Conservation (phyloP, 2,113 vertebrate species). For the Tachycineta bicolor region DNA sequence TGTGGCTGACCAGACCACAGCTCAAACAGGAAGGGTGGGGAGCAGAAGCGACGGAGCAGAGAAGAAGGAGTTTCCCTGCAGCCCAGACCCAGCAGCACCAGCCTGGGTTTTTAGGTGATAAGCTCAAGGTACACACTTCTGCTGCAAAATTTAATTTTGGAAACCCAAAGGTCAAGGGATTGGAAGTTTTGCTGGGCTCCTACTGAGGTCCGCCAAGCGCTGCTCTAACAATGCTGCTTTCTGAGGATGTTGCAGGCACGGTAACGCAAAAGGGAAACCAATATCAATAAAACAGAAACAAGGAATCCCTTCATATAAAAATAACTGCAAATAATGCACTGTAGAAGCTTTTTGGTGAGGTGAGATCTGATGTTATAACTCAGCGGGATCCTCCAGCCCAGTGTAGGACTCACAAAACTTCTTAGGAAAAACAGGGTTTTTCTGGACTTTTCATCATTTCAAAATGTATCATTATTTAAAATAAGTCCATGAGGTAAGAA, state of each 20-base stretch:
- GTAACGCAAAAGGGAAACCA: background rate
- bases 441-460: background rate
- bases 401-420: background rate
- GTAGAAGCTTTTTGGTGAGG: background rate
- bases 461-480: background rate
- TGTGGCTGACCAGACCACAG: background rate
- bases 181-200: background rate
- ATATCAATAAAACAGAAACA: background rate
- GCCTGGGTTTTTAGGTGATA: background rate
- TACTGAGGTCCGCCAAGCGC: background rate
- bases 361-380: background rate
- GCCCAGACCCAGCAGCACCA: background rate
- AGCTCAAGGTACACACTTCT: constrained; percentile 7
- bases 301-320: constrained; percentile 36
- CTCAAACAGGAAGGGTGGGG: constrained; percentile 47
- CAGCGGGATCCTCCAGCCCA: background rate
- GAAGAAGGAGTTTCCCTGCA: background rate
- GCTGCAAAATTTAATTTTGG: constrained; percentile 7
- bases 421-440: background rate
- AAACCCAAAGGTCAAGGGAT: constrained; percentile 40
- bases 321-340: constrained; percentile 23
- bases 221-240: background rate
- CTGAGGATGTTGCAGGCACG: background rate
- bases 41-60: background rate
- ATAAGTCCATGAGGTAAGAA: background rate